phyloP scores from a whole-genome alignment of 2,888 invertebrate species.

The Phaedon cochleariae region DNA sequence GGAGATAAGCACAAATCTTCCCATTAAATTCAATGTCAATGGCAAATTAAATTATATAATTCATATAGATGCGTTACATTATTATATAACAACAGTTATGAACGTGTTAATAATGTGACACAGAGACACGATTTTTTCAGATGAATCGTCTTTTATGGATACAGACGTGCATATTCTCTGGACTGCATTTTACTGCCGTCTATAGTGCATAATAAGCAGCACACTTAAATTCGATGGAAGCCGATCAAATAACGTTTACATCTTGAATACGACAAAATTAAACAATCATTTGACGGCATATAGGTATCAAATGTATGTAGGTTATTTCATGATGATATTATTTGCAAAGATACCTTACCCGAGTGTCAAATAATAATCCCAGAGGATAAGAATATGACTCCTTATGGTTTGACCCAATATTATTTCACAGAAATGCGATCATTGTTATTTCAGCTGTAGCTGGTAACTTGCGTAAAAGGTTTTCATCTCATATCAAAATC shows the following conservation, averaged over 20 bases:
- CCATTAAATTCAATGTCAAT: constrained; percentile 40
- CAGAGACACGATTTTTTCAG: constrained; percentile 38
- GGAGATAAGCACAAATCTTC: constrained; percentile 17
- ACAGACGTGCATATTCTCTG: constrained; percentile 39
- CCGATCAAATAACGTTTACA: constrained; percentile 17
- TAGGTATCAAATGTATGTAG: constrained; percentile 1
- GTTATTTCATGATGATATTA: neutral
- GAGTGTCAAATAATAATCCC: constrained; percentile 2
- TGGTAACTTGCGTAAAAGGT: no score
- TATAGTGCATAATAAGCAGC: constrained; percentile 38
- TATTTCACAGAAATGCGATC: neutral
- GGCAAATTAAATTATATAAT: constrained; percentile 33
- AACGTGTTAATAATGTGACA: constrained; percentile 35
- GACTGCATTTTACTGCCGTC: constrained; percentile 23
- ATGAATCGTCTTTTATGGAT: constrained; percentile 32
- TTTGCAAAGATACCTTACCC: neutral
- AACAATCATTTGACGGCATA: neutral
- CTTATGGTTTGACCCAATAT: neutral
- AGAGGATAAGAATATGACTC: neutral
- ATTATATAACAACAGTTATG: constrained; percentile 38
- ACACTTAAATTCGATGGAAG: neutral
- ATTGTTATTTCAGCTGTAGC: neutral
- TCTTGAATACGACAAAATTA: neutral
- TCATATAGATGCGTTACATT: constrained; percentile 29
- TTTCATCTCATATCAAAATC: no score